Evolutionary conservation across 2,113 vertebrate genomes (phyloP), one percentile per base, ranked within the genome.

Genomic region (Micronycteris hirsuta): DNA sequence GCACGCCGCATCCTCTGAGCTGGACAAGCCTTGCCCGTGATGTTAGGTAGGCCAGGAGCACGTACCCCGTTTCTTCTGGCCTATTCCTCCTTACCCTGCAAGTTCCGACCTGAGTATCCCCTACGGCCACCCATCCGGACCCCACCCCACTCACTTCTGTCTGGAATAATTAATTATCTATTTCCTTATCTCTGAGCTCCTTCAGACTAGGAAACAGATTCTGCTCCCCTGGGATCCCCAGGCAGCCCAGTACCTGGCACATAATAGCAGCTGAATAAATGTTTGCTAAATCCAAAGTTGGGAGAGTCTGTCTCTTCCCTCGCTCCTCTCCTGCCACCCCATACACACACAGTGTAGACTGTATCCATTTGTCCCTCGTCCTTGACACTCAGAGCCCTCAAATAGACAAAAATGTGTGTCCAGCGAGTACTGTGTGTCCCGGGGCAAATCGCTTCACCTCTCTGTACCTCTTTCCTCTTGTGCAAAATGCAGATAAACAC

Each of bases 171-270:
- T 19, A n/a, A 68, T 78, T 31, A 67, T 28, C 16, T 24, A 13
- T 17, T 65, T 85, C 67, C 84, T 95, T 47, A 65, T 83, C 33
- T 89, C 94, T 26, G 19, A 74, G 96, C 61, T 87, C 63, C 74
- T 47, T 8, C 41, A 71, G 20, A 38, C 7, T 33, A 88, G 31
- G 28, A 93, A 89, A 70, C 74, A 28, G 70, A 80, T 45, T 58
- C 78, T 76, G 43, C 20, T 56, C 71, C 65, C 33, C 28, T 47
- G 81, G 68, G 61, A 9, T 58, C 19, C 84, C 71, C 36, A 14
- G 56, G 74, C 47, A 52, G 31, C 49, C 68, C 47, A 81, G 22
- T 11, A 81, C 14, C 24, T 71, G n/a, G 49, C 24, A 82, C 15
- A 11, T 9, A 87, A 56, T 12, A 91, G 65, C 33, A 41, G 41